These are phyloP conservation scores for Ophion slaviceki DNA, from an alignment of 2,888 invertebrate species.

Conservation along the genomic window DNA sequence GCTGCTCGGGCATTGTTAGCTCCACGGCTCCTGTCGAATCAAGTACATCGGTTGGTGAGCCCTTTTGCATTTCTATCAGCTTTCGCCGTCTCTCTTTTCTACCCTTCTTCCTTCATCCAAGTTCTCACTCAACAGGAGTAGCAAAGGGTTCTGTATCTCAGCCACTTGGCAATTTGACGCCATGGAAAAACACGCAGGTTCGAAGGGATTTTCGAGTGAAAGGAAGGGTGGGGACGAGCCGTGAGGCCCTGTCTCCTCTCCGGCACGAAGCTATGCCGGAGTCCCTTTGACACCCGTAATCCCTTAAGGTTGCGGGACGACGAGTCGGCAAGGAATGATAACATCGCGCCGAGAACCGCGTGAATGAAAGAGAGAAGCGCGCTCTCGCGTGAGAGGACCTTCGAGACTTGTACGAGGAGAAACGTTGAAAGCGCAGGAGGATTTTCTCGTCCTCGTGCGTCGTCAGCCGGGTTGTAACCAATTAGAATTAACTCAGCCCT, in stretches of 20 bases:
- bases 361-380: slow-evolving; percentile 45
- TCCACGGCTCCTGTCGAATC: not conserved
- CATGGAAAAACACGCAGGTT: slow-evolving; percentile 43
- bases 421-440: slow-evolving; percentile 26
- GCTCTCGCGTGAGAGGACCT: slow-evolving; percentile 41
- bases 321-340: slow-evolving; percentile 46
- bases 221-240: slow-evolving; percentile 10
- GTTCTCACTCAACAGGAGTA: not conserved
- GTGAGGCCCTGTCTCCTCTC: not conserved
- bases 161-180: slow-evolving; percentile 56
- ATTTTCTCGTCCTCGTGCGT: slow-evolving; percentile 46
- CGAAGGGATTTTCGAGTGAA: slow-evolving; percentile 8
- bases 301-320: slow-evolving; percentile 58
- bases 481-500: slow-evolving; percentile 55
- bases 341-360: slow-evolving; percentile 48
- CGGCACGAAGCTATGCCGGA: slow-evolving; percentile 12
- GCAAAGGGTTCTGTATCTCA: slow-evolving; percentile 37
- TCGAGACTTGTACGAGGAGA: slow-evolving; percentile 35
- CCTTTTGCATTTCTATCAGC: slow-evolving; percentile 18
- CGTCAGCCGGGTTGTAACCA: slow-evolving; percentile 48
- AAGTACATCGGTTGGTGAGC: slow-evolving; percentile 12
- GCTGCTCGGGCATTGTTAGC: not conserved
- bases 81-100: not conserved
- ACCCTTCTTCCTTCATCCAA: not conserved
- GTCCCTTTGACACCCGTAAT: slow-evolving; percentile 62